A percentile compares a stretch with the other conserved stretches of the same genome.
Conservation (phyloP, 2,113 vertebrate species). For the Vidua macroura region DNA sequence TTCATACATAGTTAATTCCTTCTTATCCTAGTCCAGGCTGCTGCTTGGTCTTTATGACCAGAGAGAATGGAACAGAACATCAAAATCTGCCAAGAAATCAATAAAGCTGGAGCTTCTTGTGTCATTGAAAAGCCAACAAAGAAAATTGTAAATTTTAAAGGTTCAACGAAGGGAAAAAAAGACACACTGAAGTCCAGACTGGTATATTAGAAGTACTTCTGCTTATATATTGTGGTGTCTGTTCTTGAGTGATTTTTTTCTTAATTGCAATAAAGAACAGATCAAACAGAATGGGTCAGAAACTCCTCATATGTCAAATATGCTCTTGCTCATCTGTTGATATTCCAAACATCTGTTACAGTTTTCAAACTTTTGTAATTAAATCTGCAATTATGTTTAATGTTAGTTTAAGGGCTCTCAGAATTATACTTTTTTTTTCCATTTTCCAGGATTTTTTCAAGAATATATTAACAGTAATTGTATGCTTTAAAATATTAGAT, state of each 20-base stretch:
- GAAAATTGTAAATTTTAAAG: not conserved
- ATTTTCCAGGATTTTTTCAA: not conserved
- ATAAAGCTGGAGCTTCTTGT: not conserved
- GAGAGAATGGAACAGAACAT: not conserved
- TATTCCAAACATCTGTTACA: not conserved
- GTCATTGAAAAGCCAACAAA: constrained; percentile 1
- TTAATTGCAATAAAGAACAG: constrained; percentile 21
- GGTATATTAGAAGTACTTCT: not conserved
- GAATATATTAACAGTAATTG: not conserved
- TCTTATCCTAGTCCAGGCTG: not conserved
- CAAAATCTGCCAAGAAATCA: not conserved
- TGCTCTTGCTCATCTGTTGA: not conserved
- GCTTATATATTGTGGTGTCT: not conserved
- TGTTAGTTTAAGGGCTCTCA: not conserved
- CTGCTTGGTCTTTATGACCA: not conserved
- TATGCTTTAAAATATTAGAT: not conserved
- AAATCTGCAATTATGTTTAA: not conserved
- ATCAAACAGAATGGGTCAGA: constrained; percentile 11
- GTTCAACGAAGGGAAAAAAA: not conserved
- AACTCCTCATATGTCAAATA: constrained; percentile 16
- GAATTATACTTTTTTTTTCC: not conserved
- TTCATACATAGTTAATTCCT: not conserved
- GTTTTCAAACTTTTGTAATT: constrained; percentile 14
- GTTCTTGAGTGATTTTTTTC: constrained; percentile 1
- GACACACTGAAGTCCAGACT: not conserved